phyloP scores from a whole-genome alignment of 2,797 vertebrate genomes.

The Cottoperca gobio region DNA sequence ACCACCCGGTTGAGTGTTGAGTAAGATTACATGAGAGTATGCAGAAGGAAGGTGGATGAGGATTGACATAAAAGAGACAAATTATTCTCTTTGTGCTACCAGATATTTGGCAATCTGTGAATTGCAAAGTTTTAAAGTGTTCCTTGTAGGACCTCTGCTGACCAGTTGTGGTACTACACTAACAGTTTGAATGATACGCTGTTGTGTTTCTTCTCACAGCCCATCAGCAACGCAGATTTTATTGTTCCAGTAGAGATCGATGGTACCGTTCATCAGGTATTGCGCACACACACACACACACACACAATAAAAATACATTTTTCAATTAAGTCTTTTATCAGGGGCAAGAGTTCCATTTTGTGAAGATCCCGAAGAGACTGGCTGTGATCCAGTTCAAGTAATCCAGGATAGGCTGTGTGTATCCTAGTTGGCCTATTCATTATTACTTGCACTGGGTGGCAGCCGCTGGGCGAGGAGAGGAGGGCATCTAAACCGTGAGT shows the following conservation, averaged over 20 bases:
- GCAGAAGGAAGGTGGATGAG: conserved; percentile 20
- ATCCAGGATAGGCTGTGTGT: conserved; percentile 99
- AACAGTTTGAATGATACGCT: neutral
- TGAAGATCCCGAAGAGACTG: conserved; percentile 50
- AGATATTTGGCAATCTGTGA: conserved; percentile 1
- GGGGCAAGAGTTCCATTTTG: neutral
- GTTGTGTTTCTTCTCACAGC: conserved; percentile 82
- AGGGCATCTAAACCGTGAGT: conserved; percentile 10
- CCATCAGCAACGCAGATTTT: conserved; percentile 98
- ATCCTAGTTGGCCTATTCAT: conserved; percentile 94
- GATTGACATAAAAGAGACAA: conserved; percentile 34
- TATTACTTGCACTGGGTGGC: conserved; percentile 98
- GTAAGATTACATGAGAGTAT: conserved; percentile 26
- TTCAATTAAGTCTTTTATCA: neutral
- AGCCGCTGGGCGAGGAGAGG: conserved; percentile 52
- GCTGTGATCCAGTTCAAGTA: conserved; percentile 97
- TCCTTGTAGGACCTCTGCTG: conserved; percentile 67
- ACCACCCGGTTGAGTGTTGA: neutral
- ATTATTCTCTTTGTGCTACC: conserved; percentile 17
- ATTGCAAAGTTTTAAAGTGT: neutral
- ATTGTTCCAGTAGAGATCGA: conserved; percentile 99
- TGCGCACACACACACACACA: too few species aligned
- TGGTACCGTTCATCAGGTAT: conserved; percentile 98
- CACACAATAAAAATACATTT: neutral
- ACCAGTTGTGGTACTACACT: conserved; percentile 37